Base-by-base conservation (phyloP, 2,888 invertebrate genomes). In the Euplexia lucipara region DNA sequence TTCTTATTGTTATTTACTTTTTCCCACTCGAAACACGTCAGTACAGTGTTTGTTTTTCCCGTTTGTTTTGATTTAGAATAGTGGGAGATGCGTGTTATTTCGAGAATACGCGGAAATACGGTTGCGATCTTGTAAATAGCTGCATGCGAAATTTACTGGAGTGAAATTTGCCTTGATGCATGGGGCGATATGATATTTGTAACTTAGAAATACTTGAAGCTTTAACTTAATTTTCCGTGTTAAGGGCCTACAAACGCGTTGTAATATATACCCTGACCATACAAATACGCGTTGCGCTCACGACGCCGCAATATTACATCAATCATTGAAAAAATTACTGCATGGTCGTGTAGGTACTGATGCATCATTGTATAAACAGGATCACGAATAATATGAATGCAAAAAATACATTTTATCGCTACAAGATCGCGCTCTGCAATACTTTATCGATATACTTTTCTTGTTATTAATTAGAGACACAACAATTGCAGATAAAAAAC, bases 1-100 rank as follows among this genome's bases (percentile, higher is more conserved):
- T 59, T 76, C 79, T 79, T 77, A 75, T 75, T 79, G 80, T 80
- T 75, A 78, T 72, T 81, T 81, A 81, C 64, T 80, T 72, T 73
- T 64, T 77, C 74, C 66, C 68, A 74, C 66, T 64, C 62, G 65
- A 42, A 59, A 61, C 67, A 73, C 61, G 63, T 68, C 74, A 70
- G 45, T 65, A 61, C 37, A 51, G 61, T 65, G 65, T 62, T 72
- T 75, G 57, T 75, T 70, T 70, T 66, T 37, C 61, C 47, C 41
- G 62, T 68, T 73, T 71, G 60, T 68, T 75, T 70, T 75, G 73
- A 72, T 75, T 73, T 61, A 59, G 37, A 54, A 32, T 42, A 61
- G 54, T 47, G 59, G 9, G 35, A 16, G 30, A 64, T 39, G 63
- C 16, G 41, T 57, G 37, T 42, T 62, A n/a, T 57, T 54, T 48